These are phyloP conservation scores for Hymenopus coronatus DNA, from an alignment of 2,888 invertebrate species.

Conservation along the genomic window DNA sequence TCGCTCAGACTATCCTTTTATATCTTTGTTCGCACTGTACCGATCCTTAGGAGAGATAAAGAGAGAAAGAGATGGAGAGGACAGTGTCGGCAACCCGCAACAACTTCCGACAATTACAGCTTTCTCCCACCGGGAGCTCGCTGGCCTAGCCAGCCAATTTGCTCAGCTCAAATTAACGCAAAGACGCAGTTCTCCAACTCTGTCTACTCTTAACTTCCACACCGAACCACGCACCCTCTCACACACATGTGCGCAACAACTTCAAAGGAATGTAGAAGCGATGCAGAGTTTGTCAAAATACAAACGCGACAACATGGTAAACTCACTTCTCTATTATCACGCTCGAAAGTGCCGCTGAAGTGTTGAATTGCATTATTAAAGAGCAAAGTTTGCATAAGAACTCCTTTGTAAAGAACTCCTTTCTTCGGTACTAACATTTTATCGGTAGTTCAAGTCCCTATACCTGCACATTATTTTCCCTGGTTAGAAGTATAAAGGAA, in stretches of 20 bases:
- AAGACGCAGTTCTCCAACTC: background rate
- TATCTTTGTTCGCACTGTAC: background rate
- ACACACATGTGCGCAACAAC: background rate
- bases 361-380: background rate
- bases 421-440: background rate
- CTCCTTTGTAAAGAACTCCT: background rate
- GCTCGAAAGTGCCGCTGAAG: background rate
- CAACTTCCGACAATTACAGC: conserved; percentile 16
- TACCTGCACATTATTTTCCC: background rate
- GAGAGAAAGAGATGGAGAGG: background rate
- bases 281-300: background rate
- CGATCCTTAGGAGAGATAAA: background rate
- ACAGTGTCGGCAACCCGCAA: background rate
- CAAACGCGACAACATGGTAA: background rate
- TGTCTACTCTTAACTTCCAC: background rate
- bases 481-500: too few species aligned
- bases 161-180: conserved; percentile 16
- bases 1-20: background rate
- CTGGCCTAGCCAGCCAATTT: conserved; percentile 10
- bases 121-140: background rate
- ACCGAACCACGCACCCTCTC: background rate
- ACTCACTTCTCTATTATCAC: background rate
- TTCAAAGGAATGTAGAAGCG: background rate
- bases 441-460: background rate
- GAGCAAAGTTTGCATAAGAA: background rate